Evolutionary conservation across 1,140 invertebrate species (phyloP), one percentile per base, ranked within the genome.

Genomic region (Sarcophaga peregrina): DNA sequence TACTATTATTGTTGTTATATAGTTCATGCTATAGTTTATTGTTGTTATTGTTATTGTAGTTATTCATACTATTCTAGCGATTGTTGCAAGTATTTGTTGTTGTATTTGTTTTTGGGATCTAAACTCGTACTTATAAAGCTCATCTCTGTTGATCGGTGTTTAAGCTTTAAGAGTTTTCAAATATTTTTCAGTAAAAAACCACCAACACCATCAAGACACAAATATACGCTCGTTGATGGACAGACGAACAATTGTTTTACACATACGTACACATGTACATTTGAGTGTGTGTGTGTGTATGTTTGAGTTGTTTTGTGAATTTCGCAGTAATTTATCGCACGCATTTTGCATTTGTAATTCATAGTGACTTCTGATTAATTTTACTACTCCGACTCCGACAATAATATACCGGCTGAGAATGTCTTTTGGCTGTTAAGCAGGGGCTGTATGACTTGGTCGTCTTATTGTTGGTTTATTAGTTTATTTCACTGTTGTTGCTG

Each of bases 261-360:
- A 9, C 62, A 68, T 20, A 20, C n/a, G 17, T 68, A 37, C 13
- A 52, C 50, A 13, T 74, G 1, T 13, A 20, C 11, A 46, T 74
- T 11, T 0, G 9, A 45, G 25, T 46, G n/a, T n/a, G n/a, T n/a
- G n/a, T n/a, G n/a, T n/a, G n/a, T n/a, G n/a, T n/a, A n/a, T n/a
- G n/a, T n/a, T n/a, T 74, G n/a, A 25, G 75, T 20, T 81, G 52
- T 81, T 81, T 46, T 52, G 58, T 50, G 25, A 68, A 68, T 25
- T 83, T 83, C 82, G 82, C 82, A 48, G 82, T 83, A 83, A 83
- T 83, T 83, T 80, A 83, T 80, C 82, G 82, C 82, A 83, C 82
- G 82, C 82, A 81, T 83, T 83, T 83, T 81, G 82, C 82, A 83
- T 83, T 83, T 80, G 82, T 83, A 83, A 83, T 83, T 83, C 82